Base-by-base conservation (phyloP, 2,888 invertebrate species). In the Pinctada fucata region DNA sequence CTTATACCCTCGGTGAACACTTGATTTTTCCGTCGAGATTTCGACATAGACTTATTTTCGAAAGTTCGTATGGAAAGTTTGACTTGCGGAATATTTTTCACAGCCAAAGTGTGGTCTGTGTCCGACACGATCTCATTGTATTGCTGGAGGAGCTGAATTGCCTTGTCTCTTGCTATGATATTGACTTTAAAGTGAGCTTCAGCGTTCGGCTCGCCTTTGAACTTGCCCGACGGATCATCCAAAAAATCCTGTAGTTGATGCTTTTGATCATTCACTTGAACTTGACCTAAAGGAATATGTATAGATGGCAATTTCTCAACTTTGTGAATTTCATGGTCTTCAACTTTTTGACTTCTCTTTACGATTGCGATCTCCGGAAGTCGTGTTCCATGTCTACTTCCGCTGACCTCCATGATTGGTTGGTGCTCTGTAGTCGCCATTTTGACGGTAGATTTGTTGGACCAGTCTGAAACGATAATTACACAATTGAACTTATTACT, bases 1-100 rank as follows among this genome's bases (percentile, higher is more conserved):
- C 88, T 87, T 10, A 87, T 84, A 2, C 88, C 87, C 70, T 87
- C 88, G 0, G 86, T 88, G 75, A 87, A 88, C 3, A 86, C 82
- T 13, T 80, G 83, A 49, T 78, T 75, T n/a, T 82, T 83, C n/a
- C 78, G 75, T 6, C 82, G 81, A 67, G 80, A 79, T 52, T 80
- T 79, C 49, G 83, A 83, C 50, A 81, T 80, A 10, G 71, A 76
- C 13, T 77, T 79, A 5, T 75, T 75, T 3, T 78, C 71, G 16
- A 76, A 72, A 1, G 68, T n/a, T 47, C 72, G 63, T 51, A 84
- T 76, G 2, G 84, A 83, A 2, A 84, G 66, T 74, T 86, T 86
- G 5, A 86, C 81, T 1, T 85, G 83, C 31, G 86, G 84, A 8
- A 85, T 72, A 51, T 81, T 80, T 71, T 81, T 82, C n/a, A 81